Evolutionary conservation across 2,888 invertebrate genomes (phyloP), one percentile per base, ranked within the genome.

Genomic region (Axea sp.): DNA sequence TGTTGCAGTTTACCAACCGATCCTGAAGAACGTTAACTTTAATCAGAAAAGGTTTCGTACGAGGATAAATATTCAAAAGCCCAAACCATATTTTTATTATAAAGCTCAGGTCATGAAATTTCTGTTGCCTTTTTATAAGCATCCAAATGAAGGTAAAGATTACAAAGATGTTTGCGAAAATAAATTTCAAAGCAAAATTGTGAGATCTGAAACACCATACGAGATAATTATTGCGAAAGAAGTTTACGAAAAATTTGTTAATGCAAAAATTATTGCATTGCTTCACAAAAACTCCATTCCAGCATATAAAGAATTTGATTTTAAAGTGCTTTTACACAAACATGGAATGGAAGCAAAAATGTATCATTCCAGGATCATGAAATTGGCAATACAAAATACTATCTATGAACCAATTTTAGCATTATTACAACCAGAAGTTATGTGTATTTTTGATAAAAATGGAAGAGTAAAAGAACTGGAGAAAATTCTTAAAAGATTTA

Each of bases 61-160:
- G 1, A 94, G 94, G 88, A 93, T 95, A 49, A 95, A 95, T 82
- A 91, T 95, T 31, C 93, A 94, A 84, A 91, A 89, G 76, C 95
- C 95, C 0, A 90, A 90, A 81, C 88, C 91, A 45, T 92, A 93
- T 0, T 93, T 94, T 85, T 94, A 91, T 82, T 90, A 91, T 76
- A 90, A 92, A 75, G 93, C 92, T 9, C 89, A 90, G 76, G 89
- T 93, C 31, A 85, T 93, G 37, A 91, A 91, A 76, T 88, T 94
- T n/a, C 87, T 92, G 0, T 90, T 91, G 81, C 94, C 95, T 0
- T 88, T 88, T 31, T 92, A 90, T 80, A 87, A 90, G 5, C 88
- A 90, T 33, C 89, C 89, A 9, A 85, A 87, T 67, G 51, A 77
- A 47, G 65, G 33, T 3, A 79, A 77, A 51, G 30, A 65, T 7